Base-by-base conservation (phyloP, 2,888 invertebrate species). In the Acronicta alni region DNA sequence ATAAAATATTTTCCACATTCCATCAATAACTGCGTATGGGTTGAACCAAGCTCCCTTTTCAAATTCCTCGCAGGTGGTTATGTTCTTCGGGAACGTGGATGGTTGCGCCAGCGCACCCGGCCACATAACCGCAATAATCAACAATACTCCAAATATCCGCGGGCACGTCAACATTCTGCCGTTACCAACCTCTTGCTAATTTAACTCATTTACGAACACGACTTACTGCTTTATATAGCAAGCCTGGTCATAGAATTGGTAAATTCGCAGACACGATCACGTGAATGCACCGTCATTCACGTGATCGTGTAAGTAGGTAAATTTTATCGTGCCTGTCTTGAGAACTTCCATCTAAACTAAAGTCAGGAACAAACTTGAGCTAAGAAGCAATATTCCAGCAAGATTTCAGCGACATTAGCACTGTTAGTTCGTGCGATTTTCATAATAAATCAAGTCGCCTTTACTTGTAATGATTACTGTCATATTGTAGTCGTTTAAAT, bases 1-100 rank as follows among this genome's bases (percentile, higher is more conserved):
- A 72, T 90, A 92, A 72, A 92, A 88, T 79, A 91, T 89, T 78
- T 86, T 91, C 91, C 92, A 91, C 80, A 85, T 79, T 10, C 88
- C 83, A 65, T 89, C 88, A 49, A 91, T 75, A 53, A 89, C 65
- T 54, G 83, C 71, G 57, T 87, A 85, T 2, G 90, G 88, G 59
- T 86, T 83, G 64, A 92, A 91, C 32, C 73, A 75, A 23, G 90
- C 89, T 15, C 80, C 85, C 0, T 63, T 80, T 77, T 91, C 91
- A 57, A 92, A 92, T 73, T 89, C 83, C 67, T 92, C 90, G 62
- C 91, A 92, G 64, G 87, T 84, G n/a, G 86, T 90, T 62, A 80
- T 63, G 66, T 74, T 77, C 2, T 56, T 17, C 4, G 62, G 68
- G 42, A 7, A 67, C 16, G 0, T 1, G n/a, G 23, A 16, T 0